Evolutionary conservation across 2,797 vertebrate species (phyloP), one percentile per base, ranked within the genome.

Genomic region (Aulostomus chinensis): DNA sequence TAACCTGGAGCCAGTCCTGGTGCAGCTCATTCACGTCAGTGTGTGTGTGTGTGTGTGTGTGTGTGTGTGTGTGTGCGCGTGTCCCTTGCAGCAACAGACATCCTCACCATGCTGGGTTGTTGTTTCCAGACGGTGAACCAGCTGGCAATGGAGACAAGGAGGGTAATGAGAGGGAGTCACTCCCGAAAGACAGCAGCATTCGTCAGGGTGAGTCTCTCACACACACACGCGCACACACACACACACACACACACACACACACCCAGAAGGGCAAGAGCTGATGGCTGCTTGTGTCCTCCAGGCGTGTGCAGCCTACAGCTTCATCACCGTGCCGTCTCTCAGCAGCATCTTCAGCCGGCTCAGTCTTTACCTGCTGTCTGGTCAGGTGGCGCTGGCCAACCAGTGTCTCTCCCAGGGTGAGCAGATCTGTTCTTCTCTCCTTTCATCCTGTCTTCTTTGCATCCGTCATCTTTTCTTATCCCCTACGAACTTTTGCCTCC

Each of bases 391-490:
- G 11, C 66, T 99, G 82, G 94, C 95, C 77, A 99, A 99, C 76
- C 96, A 97, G 88, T 99, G 97, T 86, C 93, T 99, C 55, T 98
- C 97, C 16, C 97, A 99, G 88, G 95, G 97, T 99, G 81, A 94
- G 92, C 31, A 1, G 0, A 11, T 33, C 4, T 7, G 13, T 25
- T 12, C 1, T n/a, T 6, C 7, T 26, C 35, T 24, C 11, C n/a
- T 37, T 2, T 12, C 2, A n/a, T n/a, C n/a, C n/a, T n/a, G n/a
- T n/a, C n/a, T n/a, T n/a, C n/a, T n/a, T n/a, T n/a, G n/a, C n/a
- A n/a, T n/a, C n/a, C n/a, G n/a, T n/a, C n/a, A n/a, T n/a, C n/a
- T n/a, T n/a, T n/a, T n/a, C n/a, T n/a, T n/a, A n/a, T n/a, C n/a
- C n/a, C n/a, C n/a, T n/a, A n/a, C n/a, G n/a, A n/a, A n/a, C n/a